Base-by-base conservation (phyloP, 2,888 invertebrate genomes). In the Stenichneumon culpator region DNA sequence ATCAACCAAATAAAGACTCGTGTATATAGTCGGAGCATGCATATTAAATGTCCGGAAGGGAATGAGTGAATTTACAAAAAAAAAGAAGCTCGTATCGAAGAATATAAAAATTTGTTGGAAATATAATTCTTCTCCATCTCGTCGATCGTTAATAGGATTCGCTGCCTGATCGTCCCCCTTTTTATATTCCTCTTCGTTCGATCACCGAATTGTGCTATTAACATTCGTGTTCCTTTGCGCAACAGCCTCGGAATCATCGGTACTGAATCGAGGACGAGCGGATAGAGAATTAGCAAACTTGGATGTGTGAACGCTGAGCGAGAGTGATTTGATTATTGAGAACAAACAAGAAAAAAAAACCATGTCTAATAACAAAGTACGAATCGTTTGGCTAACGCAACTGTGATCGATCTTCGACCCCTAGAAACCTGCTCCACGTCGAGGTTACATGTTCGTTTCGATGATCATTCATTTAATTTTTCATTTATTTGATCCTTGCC, bases 1-100 rank as follows among this genome's bases (percentile, higher is more conserved):
- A 82, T 69, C 60, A 63, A 44, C 73, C 70, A 47, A 82, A 85
- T 65, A 69, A 54, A 73, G 67, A 36, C 16, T 22, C 57, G 57
- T 25, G 73, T 63, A 39, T 67, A 73, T 28, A 32, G 22, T 54
- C 60, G 68, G 50, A n/a, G 60, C 28, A 16, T 28, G 60, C 2
- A 63, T 63, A 6, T 16, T 32, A n/a, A 32, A 32, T 63, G 22
- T 39, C 22, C 36, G 22, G 32, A 54, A 39, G 36, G 22, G 19
- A 39, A 36, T 22, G 5, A 32, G 60, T 63, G 32, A 6, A 63
- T 63, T 63, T 9, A 32, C 6, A 16, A 32, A 63, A 63, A 44
- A 14, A 44, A 44, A 44, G 14, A 39, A 39, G 3, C 16, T 44
- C 44, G 44, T 44, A 44, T 44, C 16, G 44, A 16, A 3, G 5